A percentile compares a stretch with the other conserved stretches of the same genome.
These are phyloP conservation scores for Mustelus asterias DNA, from an alignment of 2,113 vertebrate species.

Conservation along the genomic window DNA sequence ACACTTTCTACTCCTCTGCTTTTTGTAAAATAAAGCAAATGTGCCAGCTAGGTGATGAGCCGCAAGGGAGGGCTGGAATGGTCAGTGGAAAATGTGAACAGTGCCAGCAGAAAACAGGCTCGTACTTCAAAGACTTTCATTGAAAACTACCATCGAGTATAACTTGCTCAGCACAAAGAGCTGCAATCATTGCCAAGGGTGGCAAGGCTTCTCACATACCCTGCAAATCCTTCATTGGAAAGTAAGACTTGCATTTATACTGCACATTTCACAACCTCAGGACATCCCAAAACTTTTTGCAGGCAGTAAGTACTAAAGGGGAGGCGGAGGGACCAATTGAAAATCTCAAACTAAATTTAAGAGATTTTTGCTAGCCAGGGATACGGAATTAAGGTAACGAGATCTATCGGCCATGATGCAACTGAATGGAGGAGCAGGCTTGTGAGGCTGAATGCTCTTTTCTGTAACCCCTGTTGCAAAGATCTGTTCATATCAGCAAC, in stretches of 20 bases:
- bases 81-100: slow-evolving; percentile 22
- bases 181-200: not conserved
- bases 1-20: not conserved
- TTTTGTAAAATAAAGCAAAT: not conserved
- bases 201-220: not conserved
- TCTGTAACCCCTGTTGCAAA: not conserved
- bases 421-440: not conserved
- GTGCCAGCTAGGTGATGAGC: not conserved
- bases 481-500: not conserved
- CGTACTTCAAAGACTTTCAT: not conserved
- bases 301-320: not conserved
- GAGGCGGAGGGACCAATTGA: not conserved
- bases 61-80: not conserved
- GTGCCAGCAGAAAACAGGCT: slow-evolving; percentile 10
- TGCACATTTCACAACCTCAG: not conserved
- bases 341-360: not conserved
- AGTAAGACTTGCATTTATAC: not conserved
- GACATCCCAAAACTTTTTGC: not conserved
- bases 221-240: not conserved
- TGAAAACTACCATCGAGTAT: not conserved
- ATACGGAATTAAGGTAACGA: not conserved
- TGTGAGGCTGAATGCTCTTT: not conserved
- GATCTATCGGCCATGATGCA: not conserved
- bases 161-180: not conserved
- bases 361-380: not conserved